Conservation (phyloP, 2,888 invertebrate genomes). For the Pogonocherus hispidulus region DNA sequence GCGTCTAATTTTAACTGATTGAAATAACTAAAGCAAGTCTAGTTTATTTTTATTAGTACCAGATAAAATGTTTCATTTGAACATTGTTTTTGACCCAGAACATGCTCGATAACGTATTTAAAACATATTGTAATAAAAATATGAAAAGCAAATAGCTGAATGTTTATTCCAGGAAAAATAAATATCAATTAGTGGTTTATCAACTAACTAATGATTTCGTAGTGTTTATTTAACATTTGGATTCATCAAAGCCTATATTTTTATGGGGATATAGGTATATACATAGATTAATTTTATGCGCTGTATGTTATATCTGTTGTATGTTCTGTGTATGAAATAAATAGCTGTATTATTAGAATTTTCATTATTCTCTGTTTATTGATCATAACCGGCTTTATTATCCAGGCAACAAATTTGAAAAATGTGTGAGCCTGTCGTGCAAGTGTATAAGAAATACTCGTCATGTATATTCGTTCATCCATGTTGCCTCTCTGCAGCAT, state of each 20-base stretch:
- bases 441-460: too few relatives aligned
- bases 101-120: not conserved
- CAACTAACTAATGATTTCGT: not conserved
- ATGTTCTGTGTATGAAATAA: not conserved
- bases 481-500: too few relatives aligned
- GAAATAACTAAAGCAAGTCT: too few relatives aligned
- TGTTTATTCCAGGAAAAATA: not conserved
- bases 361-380: too few relatives aligned
- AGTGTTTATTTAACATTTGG: slow-evolving; percentile 1
- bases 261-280: not conserved
- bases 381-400: too few relatives aligned
- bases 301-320: too few relatives aligned
- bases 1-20: too few relatives aligned
- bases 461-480: too few relatives aligned
- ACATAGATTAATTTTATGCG: not conserved
- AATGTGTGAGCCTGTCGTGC: too few relatives aligned
- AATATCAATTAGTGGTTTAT: not conserved
- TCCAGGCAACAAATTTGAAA: too few relatives aligned
- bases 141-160: not conserved
- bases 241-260: not conserved
- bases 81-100: not conserved
- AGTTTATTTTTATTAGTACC: too few relatives aligned
- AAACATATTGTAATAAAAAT: not conserved
- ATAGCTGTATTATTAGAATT: not conserved
- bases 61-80: not conserved